Evolutionary conservation across 2,797 vertebrate genomes (phyloP).

Genomic region (Columba guinea): DNA sequence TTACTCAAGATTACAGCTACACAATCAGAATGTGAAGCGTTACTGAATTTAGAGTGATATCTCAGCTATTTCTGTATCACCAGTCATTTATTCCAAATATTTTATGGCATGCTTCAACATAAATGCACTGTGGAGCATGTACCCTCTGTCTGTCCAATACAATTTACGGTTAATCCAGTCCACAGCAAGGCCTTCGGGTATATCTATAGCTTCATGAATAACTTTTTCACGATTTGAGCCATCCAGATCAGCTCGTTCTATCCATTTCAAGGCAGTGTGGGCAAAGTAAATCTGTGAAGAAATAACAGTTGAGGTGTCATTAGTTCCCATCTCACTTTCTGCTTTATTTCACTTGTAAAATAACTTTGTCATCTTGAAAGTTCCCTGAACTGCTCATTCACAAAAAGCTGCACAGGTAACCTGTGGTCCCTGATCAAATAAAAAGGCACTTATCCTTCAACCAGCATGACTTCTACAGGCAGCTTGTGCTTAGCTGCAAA

Average conservation of each 20-base stretch:
- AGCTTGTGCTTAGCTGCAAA: constrained; percentile 61
- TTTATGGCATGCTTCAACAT: background rate
- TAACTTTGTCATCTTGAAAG: background rate
- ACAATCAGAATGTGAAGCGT: background rate
- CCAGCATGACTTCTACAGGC: constrained; percentile 16
- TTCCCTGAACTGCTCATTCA: background rate
- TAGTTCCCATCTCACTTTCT: background rate
- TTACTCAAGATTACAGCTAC: background rate
- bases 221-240: constrained; percentile 82
- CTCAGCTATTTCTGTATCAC: constrained; percentile 29
- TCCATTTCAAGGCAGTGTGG: constrained; percentile 81
- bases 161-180: constrained; percentile 91
- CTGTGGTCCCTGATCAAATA: constrained; percentile 12
- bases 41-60: constrained; percentile 3
- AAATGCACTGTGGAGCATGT: constrained; percentile 25
- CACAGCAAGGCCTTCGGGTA: constrained; percentile 85
- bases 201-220: constrained; percentile 76
- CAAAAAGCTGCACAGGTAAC: background rate
- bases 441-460: constrained; percentile 39
- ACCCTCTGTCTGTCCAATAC: constrained; percentile 94
- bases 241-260: constrained; percentile 85
- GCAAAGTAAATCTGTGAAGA: constrained; percentile 89
- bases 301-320: background rate
- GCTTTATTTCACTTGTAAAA: background rate
- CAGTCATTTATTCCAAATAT: constrained; percentile 20